Percentiles rank a stretch among this genome's conserved stretches.
These are phyloP conservation scores for Cladopsammia gracilis DNA, from an alignment of 64 coral and sea anemone genomes.

Conservation along the genomic window DNA sequence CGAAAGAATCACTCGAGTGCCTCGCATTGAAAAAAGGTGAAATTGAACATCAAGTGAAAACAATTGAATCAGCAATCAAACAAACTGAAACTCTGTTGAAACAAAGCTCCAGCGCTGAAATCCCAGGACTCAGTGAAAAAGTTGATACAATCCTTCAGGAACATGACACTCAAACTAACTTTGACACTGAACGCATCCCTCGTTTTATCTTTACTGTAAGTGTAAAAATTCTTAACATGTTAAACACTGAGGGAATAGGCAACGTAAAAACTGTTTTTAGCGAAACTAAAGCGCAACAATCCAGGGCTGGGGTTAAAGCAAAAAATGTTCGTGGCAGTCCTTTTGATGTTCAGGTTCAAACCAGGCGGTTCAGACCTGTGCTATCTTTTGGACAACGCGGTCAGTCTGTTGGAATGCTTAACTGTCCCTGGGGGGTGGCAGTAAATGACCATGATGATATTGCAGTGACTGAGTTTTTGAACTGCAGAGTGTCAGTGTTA, in stretches of 20 bases:
- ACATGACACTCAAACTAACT: no score
- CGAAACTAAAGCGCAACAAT: not conserved
- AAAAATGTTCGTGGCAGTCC: constrained; percentile 30
- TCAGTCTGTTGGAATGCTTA: not conserved
- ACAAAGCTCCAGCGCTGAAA: no score
- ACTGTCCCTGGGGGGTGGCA: constrained; percentile 33
- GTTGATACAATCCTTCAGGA: no score
- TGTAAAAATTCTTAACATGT: not conserved
- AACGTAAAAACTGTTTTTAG: not conserved
- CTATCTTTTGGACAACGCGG: constrained; percentile 36
- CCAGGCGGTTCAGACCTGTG: constrained; percentile 6
- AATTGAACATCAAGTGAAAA: no score
- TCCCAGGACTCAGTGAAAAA: no score
- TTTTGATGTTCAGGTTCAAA: constrained; percentile 17
- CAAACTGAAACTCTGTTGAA: no score
- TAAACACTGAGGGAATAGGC: not conserved
- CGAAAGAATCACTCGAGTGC: not conserved
- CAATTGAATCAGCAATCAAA: no score
- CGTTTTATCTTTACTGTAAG: not conserved
- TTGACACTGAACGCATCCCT: no score
- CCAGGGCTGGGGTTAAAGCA: constrained; percentile 29
- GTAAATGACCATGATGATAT: constrained; percentile 48
- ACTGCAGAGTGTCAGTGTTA: not conserved
- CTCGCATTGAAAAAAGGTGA: not conserved
- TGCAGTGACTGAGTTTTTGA: constrained; percentile 6